A percentile compares a stretch with the other conserved stretches of the same genome.
Conservation (phyloP, 2,888 invertebrate species). For the Coelopa pilipes region DNA sequence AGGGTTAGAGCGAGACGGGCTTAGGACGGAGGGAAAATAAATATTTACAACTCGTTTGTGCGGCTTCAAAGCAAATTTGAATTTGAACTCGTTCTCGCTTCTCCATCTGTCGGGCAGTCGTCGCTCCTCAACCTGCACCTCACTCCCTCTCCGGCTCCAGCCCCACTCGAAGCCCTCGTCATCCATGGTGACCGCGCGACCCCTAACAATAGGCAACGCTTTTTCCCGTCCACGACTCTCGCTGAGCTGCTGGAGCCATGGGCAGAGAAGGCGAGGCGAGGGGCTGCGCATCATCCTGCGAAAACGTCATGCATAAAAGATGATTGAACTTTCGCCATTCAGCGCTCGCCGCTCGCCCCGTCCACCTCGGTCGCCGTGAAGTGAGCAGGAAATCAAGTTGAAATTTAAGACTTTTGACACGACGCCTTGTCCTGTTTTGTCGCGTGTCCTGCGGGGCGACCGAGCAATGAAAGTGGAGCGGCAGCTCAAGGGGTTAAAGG, state of each 20-base stretch:
- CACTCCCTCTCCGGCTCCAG: background rate
- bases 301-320: slow-evolving; percentile 34
- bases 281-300: slow-evolving; percentile 2
- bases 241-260: background rate
- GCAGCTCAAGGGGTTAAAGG: background rate
- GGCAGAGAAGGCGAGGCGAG: too few relatives aligned
- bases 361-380: background rate
- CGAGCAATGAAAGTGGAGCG: background rate
- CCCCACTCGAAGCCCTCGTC: background rate
- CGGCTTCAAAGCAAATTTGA: slow-evolving; percentile 30
- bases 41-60: slow-evolving; percentile 36
- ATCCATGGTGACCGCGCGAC: background rate
- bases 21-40: slow-evolving; percentile 1
- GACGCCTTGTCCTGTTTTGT: background rate
- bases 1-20: background rate
- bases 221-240: background rate
- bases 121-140: background rate
- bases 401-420: slow-evolving; percentile 33
- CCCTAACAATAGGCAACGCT: slow-evolving; percentile 23
- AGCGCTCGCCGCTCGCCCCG: too few relatives aligned
- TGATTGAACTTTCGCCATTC: slow-evolving; percentile 18
- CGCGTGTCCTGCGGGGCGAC: background rate
- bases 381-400: slow-evolving; percentile 32
- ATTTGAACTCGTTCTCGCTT: slow-evolving; percentile 18
- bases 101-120: background rate